A percentile compares a stretch with the other conserved stretches of the same genome.
Conservation (phyloP, 2,113 vertebrate species). For the Gymnocephalus cernua region DNA sequence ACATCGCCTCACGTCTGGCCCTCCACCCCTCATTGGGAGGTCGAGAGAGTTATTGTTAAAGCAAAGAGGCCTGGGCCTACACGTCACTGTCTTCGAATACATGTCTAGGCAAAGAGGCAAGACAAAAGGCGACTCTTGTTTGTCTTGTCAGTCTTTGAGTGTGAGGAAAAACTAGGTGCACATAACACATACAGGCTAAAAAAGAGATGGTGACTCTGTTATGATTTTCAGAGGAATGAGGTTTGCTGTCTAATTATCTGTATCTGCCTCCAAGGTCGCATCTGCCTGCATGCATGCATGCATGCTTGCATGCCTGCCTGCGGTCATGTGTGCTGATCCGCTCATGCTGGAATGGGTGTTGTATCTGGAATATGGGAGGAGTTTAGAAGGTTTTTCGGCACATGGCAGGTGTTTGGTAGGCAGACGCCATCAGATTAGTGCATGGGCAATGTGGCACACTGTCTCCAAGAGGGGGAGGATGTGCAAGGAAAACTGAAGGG, state of each 20-base stretch:
- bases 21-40: slow-evolving; percentile 77
- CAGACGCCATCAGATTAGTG: slow-evolving; percentile 81
- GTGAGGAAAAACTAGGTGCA: slow-evolving; percentile 46
- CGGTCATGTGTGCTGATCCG: slow-evolving; percentile 54
- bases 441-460: slow-evolving; percentile 74
- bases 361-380: slow-evolving; percentile 58
- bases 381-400: slow-evolving; percentile 56
- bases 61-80: slow-evolving; percentile 69
- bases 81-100: slow-evolving; percentile 71
- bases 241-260: slow-evolving; percentile 58
- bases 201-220: slow-evolving; percentile 11
- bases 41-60: slow-evolving; percentile 79
- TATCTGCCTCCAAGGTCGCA: slow-evolving; percentile 47
- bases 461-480: slow-evolving; percentile 70
- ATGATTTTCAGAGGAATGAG: slow-evolving; percentile 36
- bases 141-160: slow-evolving; percentile 47
- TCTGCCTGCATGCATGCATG: slow-evolving; percentile 53
- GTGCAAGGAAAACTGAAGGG: slow-evolving; percentile 73
- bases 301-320: slow-evolving; percentile 14
- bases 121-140: slow-evolving; percentile 66
- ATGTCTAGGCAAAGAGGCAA: slow-evolving; percentile 52
- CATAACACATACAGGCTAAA: slow-evolving; percentile 12
- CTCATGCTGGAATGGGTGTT: slow-evolving; percentile 53
- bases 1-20: slow-evolving; percentile 82
- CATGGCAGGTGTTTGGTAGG: slow-evolving; percentile 80